Evolutionary conservation across 1,140 invertebrate species (phyloP), one percentile per base, ranked within the genome.

Genomic region (Aphidius gifuensis): DNA sequence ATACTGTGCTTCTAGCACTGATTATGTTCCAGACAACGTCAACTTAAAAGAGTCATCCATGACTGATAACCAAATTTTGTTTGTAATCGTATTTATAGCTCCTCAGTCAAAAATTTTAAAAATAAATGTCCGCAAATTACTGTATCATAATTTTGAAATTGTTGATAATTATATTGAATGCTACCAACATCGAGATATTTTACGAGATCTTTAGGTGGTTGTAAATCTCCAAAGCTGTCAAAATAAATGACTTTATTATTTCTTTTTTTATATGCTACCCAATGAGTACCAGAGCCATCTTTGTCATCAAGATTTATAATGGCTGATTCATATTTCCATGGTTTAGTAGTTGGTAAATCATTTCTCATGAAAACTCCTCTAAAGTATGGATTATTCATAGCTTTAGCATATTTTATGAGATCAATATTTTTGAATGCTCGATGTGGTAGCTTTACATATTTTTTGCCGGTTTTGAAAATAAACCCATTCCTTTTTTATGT

Each of bases 181-280:
- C 54, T 56, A 56, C 40, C 54, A 39, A 6, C 54, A 56, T 38
- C 54, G 54, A 56, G 40, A 42, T 56, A 56, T 39, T 56, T 43
- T 7, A 42, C 40, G 2, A 56, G 39, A 43, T 56, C 16, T 43
- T 56, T 7, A 43, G 40, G 54, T n/a, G 54, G 54, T 5, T 39
- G 54, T 56, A 56, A 42, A 56, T 56, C 40, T 8, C 39, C 54
- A 43, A 42, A 56, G 16, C 38, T 56, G 39, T 56, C 39, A 32
- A 54, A 54, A 21, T 54, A 54, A 43, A 59, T 48, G 3, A 75
- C 50, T 38, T 66, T 9, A 42, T 72, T 61, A 60, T 57, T 16
- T 58, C 21, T 65, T 76, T 77, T n/a, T 40, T 64, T 59, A 60
- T 75, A 76, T 32, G 66, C 64, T 44, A 69, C 64, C 73, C 74